Conservation (phyloP, 2,113 vertebrate genomes). For the Dissostichus mawsoni region DNA sequence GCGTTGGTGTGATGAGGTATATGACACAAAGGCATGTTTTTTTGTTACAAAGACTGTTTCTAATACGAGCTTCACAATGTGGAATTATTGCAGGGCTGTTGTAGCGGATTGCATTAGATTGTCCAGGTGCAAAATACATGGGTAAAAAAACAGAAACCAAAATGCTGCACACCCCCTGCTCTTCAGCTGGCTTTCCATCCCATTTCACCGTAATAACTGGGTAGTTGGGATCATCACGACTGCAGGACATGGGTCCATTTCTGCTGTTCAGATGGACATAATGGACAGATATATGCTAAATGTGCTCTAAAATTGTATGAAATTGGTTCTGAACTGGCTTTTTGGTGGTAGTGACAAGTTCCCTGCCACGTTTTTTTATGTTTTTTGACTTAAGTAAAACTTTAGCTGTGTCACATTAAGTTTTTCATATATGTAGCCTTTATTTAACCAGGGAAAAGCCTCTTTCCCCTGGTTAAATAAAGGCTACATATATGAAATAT, state of each 20-base stretch:
- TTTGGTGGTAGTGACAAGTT: background rate
- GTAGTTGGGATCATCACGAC: background rate
- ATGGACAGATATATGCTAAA: slow-evolving; percentile 10
- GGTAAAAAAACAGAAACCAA: background rate
- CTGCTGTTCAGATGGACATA: background rate
- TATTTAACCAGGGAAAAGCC: too few species aligned
- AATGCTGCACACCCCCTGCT: background rate
- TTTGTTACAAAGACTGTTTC: background rate
- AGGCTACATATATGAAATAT: too few species aligned
- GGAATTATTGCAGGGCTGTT: background rate
- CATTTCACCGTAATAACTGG: background rate
- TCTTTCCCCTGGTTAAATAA: too few species aligned
- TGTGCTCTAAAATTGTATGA: background rate
- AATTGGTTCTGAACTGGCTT: background rate
- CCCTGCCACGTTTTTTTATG: background rate
- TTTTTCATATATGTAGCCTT: too few species aligned
- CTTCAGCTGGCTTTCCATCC: slow-evolving; percentile 2
- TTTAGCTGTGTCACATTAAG: background rate
- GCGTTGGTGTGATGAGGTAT: too few species aligned
- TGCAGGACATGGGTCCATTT: background rate
- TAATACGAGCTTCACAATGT: background rate
- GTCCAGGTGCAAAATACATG: background rate
- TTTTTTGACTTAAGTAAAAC: background rate
- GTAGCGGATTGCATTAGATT: background rate
- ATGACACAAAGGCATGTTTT: too few species aligned